phyloP scores from a whole-genome alignment of 2,113 vertebrate species.

The Marmota flaviventris region DNA sequence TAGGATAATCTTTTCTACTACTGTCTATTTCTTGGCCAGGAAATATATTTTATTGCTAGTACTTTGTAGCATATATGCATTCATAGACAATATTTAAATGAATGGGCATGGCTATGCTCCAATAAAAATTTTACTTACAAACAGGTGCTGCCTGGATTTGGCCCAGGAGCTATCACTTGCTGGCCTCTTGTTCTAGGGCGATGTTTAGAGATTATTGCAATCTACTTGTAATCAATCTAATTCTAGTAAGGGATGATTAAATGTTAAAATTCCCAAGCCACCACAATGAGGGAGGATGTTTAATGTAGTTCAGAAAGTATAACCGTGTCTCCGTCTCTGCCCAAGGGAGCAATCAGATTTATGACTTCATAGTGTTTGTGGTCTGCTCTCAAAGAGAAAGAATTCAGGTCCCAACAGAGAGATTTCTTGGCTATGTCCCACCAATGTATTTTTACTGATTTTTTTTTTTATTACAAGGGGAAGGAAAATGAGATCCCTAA shows the following conservation, averaged over 20 bases:
- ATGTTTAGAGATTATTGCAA: constrained; percentile 19
- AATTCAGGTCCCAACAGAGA: background rate
- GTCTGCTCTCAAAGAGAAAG: background rate
- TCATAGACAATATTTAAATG: constrained; percentile 36
- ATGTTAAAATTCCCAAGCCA: background rate
- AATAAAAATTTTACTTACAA: constrained; percentile 12
- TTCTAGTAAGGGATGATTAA: background rate
- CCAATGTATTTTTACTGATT: background rate
- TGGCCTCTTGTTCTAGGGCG: background rate
- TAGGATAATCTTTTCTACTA: no score
- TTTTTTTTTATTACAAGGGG: background rate
- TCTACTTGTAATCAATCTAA: background rate
- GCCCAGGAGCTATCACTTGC: background rate
- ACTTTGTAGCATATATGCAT: background rate
- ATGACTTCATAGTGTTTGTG: background rate
- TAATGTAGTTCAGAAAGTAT: constrained; percentile 2
- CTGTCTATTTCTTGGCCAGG: background rate
- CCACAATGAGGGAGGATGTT: background rate
- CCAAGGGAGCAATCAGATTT: background rate
- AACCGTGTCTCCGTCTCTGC: background rate
- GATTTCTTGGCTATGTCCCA: background rate
- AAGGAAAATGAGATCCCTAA: background rate
- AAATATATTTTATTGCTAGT: background rate
- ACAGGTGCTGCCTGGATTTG: constrained; percentile 1
- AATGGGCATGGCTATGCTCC: background rate